Conservation (phyloP, 2,113 vertebrate species). For the Procavia capensis region DNA sequence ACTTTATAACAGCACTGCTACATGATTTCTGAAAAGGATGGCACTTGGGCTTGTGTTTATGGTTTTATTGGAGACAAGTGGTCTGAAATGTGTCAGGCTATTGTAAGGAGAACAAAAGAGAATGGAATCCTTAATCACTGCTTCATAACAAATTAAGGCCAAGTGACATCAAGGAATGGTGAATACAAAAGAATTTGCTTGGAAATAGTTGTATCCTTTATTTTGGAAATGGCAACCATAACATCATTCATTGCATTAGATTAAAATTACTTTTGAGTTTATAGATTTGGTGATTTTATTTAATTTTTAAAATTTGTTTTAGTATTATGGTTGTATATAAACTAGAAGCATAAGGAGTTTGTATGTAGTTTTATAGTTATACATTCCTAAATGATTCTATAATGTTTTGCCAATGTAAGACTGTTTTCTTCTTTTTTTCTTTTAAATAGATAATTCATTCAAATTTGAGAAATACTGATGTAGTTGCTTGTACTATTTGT, state of each 20-base stretch:
- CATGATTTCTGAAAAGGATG: constrained; percentile 19
- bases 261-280: constrained; percentile 45
- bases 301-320: constrained; percentile 39
- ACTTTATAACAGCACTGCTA: constrained; percentile 30
- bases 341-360: not conserved
- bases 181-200: not conserved
- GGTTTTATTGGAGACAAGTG: constrained; percentile 20
- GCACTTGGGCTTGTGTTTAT: constrained; percentile 37
- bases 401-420: constrained; percentile 16
- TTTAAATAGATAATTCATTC: constrained; percentile 25
- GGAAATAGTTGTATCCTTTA: not conserved
- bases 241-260: not conserved
- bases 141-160: not conserved
- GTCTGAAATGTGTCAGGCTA: constrained; percentile 55
- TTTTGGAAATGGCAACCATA: constrained; percentile 15
- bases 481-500: not conserved
- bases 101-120: constrained; percentile 49
- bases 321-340: not conserved
- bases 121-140: not conserved
- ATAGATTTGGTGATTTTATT: constrained; percentile 31
- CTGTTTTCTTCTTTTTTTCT: constrained; percentile 45
- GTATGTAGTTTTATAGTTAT: constrained; percentile 18
- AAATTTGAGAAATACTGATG: not conserved
- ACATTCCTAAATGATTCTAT: constrained; percentile 14
- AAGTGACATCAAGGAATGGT: not conserved